These are phyloP conservation scores for Anticlea derivata DNA, from an alignment of 2,888 invertebrate genomes.

Conservation along the genomic window DNA sequence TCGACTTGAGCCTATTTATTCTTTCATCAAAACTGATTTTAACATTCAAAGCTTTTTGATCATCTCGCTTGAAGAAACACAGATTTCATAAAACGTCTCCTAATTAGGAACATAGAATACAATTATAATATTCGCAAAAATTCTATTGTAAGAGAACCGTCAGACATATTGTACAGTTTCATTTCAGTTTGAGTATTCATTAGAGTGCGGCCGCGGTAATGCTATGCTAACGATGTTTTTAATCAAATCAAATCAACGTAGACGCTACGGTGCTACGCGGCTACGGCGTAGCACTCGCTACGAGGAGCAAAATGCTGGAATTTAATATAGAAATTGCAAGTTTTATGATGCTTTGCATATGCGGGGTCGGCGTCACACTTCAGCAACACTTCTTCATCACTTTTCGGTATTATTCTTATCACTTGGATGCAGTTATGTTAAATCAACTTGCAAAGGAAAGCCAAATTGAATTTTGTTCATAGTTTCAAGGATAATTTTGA, in stretches of 20 bases:
- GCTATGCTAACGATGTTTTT: slow-evolving; percentile 40
- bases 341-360: slow-evolving; percentile 6
- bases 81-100: slow-evolving; percentile 20
- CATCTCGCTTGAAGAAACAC: slow-evolving; percentile 21
- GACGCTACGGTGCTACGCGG: slow-evolving; percentile 6
- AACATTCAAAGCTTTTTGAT: slow-evolving; percentile 22
- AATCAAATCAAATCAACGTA: slow-evolving; percentile 43
- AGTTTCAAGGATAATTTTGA: too few relatives aligned
- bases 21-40: slow-evolving; percentile 23
- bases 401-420: too few relatives aligned
- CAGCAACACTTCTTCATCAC: not conserved
- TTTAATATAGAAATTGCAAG: slow-evolving; percentile 19
- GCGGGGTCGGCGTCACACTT: not conserved
- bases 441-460: too few relatives aligned
- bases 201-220: slow-evolving; percentile 23
- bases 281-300: slow-evolving; percentile 16
- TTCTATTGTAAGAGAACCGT: slow-evolving; percentile 3
- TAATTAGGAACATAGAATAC: slow-evolving; percentile 17
- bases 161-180: slow-evolving; percentile 17
- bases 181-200: slow-evolving; percentile 25
- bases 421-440: too few relatives aligned
- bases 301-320: slow-evolving; percentile 19
- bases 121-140: slow-evolving; percentile 8
- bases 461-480: too few relatives aligned
- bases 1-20: slow-evolving; percentile 9